Base-by-base conservation (phyloP, 2,797 vertebrate species). In the Argyrosomus regius region DNA sequence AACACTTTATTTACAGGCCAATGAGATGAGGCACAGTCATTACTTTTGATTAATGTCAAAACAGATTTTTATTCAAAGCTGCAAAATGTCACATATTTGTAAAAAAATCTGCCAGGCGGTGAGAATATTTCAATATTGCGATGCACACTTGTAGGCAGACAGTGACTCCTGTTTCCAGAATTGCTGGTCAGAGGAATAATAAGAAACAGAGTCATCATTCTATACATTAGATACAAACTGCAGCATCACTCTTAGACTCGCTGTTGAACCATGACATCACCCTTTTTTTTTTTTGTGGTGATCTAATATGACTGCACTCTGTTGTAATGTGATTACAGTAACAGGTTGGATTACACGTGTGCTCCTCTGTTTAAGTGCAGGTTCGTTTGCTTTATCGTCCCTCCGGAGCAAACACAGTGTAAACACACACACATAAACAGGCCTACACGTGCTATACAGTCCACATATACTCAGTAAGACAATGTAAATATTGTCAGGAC, bases 291-390 rank as follows among this genome's bases (percentile, higher is more conserved):
- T 39, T 35, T 35, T 39, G 35, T 39, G 35, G 35, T 9, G 35
- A 9, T 39, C 35, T 39, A 9, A 39, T 9, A 7, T 39, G 7
- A 39, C 35, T 39, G 35, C 35, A 39, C 35, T 39, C 35, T 39
- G 35, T 39, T 39, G n/a, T 72, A 58, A 68, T 72, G 28, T 14
- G 63, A 60, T 61, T 54, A 69, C 63, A 75, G 28, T 28, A 58
- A 41, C 52, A 62, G 49, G 63, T 52, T 53, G 50, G 6, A 4
- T 31, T 16, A 22, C 57, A 46, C 9, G 3, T 5, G 64, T 31
- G 9, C 26, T 28, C 66, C 45, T 41, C 31, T 43, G 24, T 2
- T 68, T 22, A 16, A 20, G 49, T 22, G 14, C 52, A 53, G 50
- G 18, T n/a, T 62, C 17, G 35, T 35, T 39, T 17, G 49, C 54